Evolutionary conservation across 2,888 invertebrate species (phyloP).

Genomic region (Conomelus anceps): DNA sequence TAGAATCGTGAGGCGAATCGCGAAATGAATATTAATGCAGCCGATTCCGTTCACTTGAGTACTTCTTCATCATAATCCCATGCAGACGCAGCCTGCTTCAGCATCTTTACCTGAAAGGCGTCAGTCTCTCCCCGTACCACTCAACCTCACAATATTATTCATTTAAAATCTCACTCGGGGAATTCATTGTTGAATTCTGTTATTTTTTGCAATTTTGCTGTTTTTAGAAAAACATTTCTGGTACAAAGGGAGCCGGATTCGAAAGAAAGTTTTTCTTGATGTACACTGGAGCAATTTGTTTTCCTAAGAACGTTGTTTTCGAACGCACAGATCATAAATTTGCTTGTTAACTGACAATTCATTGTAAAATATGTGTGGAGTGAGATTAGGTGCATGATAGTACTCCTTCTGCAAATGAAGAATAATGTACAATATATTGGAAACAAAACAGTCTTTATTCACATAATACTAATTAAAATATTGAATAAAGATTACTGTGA

Average conservation of each 20-base stretch:
- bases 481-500: too few species aligned
- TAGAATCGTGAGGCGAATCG: neutral
- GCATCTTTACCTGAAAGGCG: neutral
- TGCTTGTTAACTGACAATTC: too few species aligned
- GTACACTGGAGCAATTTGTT: neutral
- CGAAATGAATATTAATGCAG: neutral
- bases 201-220: neutral
- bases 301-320: neutral
- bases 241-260: neutral
- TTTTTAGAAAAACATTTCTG: neutral
- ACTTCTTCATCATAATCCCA: neutral
- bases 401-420: too few species aligned
- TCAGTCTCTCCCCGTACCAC: neutral
- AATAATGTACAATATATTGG: too few species aligned
- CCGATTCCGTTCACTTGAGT: neutral
- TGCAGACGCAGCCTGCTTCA: neutral
- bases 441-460: too few species aligned
- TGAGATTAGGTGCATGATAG: too few species aligned
- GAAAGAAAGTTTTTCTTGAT: too few species aligned
- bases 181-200: too few species aligned
- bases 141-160: neutral
- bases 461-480: too few species aligned
- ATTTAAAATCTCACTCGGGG: neutral
- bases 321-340: neutral
- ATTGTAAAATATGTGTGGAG: too few species aligned